Percentiles rank a stretch among this genome's conserved stretches.
These are phyloP conservation scores for Uropetala carovei DNA, from an alignment of 2,888 invertebrate genomes.

Conservation along the genomic window DNA sequence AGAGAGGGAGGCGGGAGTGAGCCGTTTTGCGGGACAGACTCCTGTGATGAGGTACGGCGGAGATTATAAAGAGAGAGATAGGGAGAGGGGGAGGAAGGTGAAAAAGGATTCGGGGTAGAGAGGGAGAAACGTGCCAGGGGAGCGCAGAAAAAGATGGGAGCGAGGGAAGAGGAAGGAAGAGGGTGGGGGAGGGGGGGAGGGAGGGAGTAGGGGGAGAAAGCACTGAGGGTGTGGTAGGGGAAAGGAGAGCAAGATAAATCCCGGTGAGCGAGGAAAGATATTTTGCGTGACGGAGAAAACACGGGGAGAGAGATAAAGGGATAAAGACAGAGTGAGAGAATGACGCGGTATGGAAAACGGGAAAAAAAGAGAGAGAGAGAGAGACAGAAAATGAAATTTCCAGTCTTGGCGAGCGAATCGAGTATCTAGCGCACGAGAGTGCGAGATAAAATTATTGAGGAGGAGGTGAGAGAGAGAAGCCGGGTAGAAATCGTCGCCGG, in stretches of 20 bases:
- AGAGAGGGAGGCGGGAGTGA: neutral
- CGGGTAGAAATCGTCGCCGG: no score
- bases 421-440: no score
- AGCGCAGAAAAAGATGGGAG: no score
- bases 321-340: neutral
- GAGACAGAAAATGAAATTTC: no score
- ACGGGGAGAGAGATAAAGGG: neutral
- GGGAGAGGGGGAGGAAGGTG: neutral
- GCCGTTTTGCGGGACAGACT: neutral
- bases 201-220: neutral
- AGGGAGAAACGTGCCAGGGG: no score
- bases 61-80: neutral
- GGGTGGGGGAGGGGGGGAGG: neutral
- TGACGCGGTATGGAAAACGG: no score
- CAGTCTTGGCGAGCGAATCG: no score
- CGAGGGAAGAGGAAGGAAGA: no score
- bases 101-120: conserved; percentile 11
- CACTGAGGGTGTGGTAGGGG: neutral
- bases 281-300: neutral
- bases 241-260: neutral
- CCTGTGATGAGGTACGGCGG: neutral
- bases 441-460: no score
- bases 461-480: no score
- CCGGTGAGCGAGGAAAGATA: neutral
- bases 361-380: no score